Conservation (phyloP, 2,113 vertebrate species). For the Rostratula benghalensis region DNA sequence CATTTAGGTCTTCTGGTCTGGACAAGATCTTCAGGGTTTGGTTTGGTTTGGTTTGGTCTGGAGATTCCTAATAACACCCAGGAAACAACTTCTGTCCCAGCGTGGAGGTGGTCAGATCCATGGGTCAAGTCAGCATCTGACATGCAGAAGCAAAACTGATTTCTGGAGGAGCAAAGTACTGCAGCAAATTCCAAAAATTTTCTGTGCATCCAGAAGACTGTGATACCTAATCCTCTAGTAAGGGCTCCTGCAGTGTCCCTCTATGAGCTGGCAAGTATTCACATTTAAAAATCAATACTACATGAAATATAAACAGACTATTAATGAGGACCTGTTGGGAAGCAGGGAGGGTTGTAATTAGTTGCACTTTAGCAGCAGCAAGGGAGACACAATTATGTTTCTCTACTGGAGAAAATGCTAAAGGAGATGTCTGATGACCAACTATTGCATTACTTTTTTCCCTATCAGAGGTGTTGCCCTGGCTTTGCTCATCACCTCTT, state of each 20-base stretch:
- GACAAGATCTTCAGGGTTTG: background rate
- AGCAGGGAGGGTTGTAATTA: constrained; percentile 18
- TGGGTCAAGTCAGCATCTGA: background rate
- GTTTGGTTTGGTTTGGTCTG: background rate
- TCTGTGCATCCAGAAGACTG: background rate
- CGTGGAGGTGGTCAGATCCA: background rate
- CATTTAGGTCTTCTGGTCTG: background rate
- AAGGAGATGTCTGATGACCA: background rate
- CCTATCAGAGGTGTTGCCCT: background rate
- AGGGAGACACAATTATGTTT: background rate
- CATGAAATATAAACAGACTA: constrained; percentile 23
- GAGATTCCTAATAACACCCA: background rate
- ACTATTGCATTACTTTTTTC: background rate
- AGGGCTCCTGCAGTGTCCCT: background rate
- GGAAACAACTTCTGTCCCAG: background rate
- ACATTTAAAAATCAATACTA: constrained; percentile 13
- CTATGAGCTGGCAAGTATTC: background rate
- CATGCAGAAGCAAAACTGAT: background rate
- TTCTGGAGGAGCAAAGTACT: background rate
- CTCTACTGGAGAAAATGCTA: background rate
- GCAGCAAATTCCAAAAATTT: background rate
- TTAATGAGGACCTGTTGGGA: constrained; percentile 47
- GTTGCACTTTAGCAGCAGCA: background rate
- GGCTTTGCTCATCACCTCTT: background rate
- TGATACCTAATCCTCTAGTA: background rate